Evolutionary conservation across 2,888 invertebrate genomes (phyloP), one percentile per base, ranked within the genome.

Genomic region (Lacanobia oleracea): DNA sequence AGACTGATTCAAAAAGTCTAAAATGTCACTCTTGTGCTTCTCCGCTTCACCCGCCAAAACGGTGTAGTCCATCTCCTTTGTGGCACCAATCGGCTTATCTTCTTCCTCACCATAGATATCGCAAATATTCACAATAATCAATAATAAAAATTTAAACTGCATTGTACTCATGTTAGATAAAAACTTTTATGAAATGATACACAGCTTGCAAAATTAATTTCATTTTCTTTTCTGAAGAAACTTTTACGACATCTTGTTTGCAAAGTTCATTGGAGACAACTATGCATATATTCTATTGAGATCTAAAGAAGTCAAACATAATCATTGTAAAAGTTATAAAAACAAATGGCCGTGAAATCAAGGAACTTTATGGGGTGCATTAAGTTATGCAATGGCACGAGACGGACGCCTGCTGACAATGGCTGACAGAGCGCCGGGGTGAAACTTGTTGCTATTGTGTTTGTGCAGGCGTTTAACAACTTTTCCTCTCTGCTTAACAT

Each of bases 31-130:
- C 69, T 95, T 95, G 74, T 94, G 89, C 23, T 48, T 86, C 70
- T 95, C 95, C 0, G 94, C 94, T 61, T 94, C 92, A 0, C 82
- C 85, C 0, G 95, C 95, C 27, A 95, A 64, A 18, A 82, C 81
- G 0, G 93, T 87, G 67, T 94, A 95, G 82, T 95, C 95, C 45
- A 94, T 88, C 2, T 91, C 91, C 2, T 86, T 88, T 0, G 87
- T 87, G 0, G 87, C 78, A 12, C 69, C 75, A 18, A 88, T 85
- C 2, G 80, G 64, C 14, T 86, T 87, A 1, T 72, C 51, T 27
- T 50, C 67, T 0, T 84, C 86, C 0, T 87, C 80, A 14, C 85
- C 78, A 51, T 68, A 37, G 12, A 82, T 81, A 21, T 65, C 23
- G 67, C 18, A 67, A 78, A 72, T 18, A 72, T 57, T 62, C 71